Evolutionary conservation across 2,797 vertebrate genomes (phyloP), one percentile per base, ranked within the genome.

Genomic region (Myotis daubentonii): DNA sequence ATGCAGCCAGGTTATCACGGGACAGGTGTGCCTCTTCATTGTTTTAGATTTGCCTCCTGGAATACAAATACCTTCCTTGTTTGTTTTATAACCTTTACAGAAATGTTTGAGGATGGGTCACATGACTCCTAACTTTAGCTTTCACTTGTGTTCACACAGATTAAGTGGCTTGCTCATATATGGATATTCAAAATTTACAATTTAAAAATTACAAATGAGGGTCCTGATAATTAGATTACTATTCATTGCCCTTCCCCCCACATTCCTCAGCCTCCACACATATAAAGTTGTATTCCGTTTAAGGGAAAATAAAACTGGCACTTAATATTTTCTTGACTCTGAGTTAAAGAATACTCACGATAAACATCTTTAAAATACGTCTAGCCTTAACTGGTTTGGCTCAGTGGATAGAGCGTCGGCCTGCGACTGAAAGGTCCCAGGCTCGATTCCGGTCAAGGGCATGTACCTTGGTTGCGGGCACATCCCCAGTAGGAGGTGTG

Each of bases 71-170:
- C 49, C 71, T 79, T 68, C 22, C 44, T 41, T 1, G 0, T 53
- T 83, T 74, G 76, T 65, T 57, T 87, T 68, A 55, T 78, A 66
- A 85, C 74, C 81, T 87, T 93, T 76, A 86, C 25, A 88, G 89
- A 93, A 92, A 55, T 72, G 17, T 30, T 5, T 82, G 41, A 44
- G 22, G 17, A 16, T 22, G 62, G 22, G 30, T 94, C 91, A 68
- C n/a, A 0, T 80, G 93, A 71, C 23, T 78, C 68, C 78, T 33
- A 62, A 88, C 84, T 89, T 51, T 0, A 74, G 23, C 30, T 80
- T 91, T 86, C 80, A 17, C 75, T 6, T 38, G 44, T 36, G 57
- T 84, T 51, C 41, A 25, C 60, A 19, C 57, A n/a, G 82, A 36
- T 70, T 49, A 62, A 41, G 60, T 22, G 23, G 1, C 70, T 83